phyloP scores from a whole-genome alignment of 2,113 vertebrate species.

The Melanerpes aurifrons region DNA sequence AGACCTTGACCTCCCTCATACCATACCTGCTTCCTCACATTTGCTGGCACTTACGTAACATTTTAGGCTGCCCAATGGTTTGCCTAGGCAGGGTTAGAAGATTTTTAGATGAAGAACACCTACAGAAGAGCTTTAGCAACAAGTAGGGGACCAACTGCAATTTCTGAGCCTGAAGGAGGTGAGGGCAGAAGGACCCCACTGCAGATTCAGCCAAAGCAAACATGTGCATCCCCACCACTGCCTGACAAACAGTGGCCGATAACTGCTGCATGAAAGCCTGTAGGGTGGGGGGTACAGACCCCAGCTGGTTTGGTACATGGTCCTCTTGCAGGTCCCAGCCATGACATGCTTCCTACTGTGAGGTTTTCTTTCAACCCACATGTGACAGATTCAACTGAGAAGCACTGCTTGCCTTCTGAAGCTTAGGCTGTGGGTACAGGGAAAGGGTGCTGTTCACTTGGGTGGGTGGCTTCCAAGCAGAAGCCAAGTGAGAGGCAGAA shows the following conservation, averaged over 20 bases:
- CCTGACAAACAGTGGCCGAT: rapidly evolving
- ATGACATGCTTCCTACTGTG: not conserved
- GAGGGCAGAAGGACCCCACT: not conserved
- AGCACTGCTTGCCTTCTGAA: not conserved
- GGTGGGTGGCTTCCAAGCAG: not conserved
- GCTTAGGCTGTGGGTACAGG: not conserved
- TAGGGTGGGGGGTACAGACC: rapidly evolving
- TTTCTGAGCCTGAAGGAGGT: not conserved
- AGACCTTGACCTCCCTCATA: not conserved
- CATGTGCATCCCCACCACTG: no score
- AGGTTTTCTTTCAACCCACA: not conserved
- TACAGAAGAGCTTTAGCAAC: not conserved
- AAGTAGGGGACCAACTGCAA: rapidly evolving
- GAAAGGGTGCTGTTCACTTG: not conserved
- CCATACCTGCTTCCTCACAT: not conserved
- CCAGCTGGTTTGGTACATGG: rapidly evolving
- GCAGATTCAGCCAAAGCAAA: not conserved
- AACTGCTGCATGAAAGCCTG: rapidly evolving
- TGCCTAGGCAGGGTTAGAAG: not conserved
- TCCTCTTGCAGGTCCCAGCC: not conserved
- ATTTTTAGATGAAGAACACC: not conserved
- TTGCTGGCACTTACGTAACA: not conserved
- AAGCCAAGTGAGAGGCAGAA: not conserved
- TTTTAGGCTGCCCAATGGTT: not conserved
- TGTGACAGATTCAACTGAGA: not conserved